Evolutionary conservation across 2,797 vertebrate species (phyloP), one percentile per base, ranked within the genome.

Genomic region (Rhynchotus rufescens): DNA sequence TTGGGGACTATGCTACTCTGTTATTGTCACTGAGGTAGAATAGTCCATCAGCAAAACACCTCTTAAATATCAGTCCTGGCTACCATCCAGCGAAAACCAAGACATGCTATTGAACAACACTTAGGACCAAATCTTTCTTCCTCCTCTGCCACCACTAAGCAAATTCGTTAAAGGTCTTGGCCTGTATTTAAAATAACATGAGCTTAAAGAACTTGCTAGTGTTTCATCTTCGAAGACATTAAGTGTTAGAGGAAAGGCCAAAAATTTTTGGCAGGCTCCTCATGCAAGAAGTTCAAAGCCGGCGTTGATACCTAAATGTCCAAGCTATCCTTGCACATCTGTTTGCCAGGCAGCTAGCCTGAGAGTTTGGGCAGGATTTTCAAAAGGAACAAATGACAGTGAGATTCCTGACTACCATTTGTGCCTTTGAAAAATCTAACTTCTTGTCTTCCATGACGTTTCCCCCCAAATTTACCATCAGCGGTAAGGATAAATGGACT

Each of bases 111-210:
- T 97, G 97, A 96, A 93, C 95, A 96, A 97, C 97, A 97, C 96
- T 96, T 95, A 96, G 90, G 96, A 96, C 94, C 93, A 97, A 97
- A 97, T 97, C 97, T 96, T 97, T 98, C 97, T 97, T 96, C 83
- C 88, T 96, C 72, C 94, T 97, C 95, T 95, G 92, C 95, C 94
- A 94, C 95, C 95, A 94, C 95, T 95, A 97, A 97, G 97, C 95
- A 97, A 94, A 97, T 97, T 97, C 91, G 94, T 94, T 88, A 95
- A 97, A 97, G 97, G 96, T 96, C 97, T 95, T 95, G 95, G 89
- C 97, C 97, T 94, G 76, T 91, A 94, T 97, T 96, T 97, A 95
- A 97, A 97, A 98, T 97, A 98, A 97, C 96, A 97, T 93, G 94
- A 91, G 94, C 97, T 97, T 97, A 96, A 97, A 97, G 95, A 95